These are phyloP conservation scores for Cydia amplana DNA, from an alignment of 1,140 invertebrate genomes.

Conservation along the genomic window DNA sequence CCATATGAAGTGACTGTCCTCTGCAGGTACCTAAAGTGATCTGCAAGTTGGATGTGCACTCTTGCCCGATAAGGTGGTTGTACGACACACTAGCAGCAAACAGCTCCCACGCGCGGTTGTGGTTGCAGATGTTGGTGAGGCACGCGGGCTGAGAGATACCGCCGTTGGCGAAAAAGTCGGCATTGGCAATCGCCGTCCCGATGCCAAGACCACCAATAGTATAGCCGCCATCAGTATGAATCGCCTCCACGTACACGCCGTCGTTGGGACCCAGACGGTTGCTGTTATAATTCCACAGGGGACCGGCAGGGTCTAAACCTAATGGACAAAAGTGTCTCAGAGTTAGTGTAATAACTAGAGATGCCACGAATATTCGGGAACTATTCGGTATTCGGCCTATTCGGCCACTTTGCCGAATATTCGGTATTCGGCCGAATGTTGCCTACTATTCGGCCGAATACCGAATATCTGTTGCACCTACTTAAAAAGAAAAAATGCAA, in stretches of 20 bases:
- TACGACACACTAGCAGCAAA: conserved; percentile 79
- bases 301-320: conserved; percentile 55
- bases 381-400: too few species aligned
- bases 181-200: conserved; percentile 79
- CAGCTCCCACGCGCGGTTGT: conserved; percentile 80
- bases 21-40: conserved; percentile 39
- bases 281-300: conserved; percentile 46
- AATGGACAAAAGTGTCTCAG: conserved; percentile 7
- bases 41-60: conserved; percentile 42
- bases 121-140: conserved; percentile 79
- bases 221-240: conserved; percentile 82
- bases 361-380: too few species aligned
- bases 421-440: too few species aligned
- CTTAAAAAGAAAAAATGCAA: too few species aligned
- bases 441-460: too few species aligned
- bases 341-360: background rate
- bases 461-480: too few species aligned
- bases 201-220: conserved; percentile 73
- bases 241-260: conserved; percentile 82
- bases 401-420: too few species aligned
- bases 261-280: conserved; percentile 59
- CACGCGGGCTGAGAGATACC: conserved; percentile 74
- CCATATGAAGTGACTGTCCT: conserved; percentile 40
- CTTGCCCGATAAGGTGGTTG: conserved; percentile 47
- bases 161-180: conserved; percentile 89